A percentile compares a stretch with the other conserved stretches of the same genome.
These are phyloP conservation scores for Heterochromis multidens DNA, from an alignment of 2,113 vertebrate genomes.

Conservation along the genomic window DNA sequence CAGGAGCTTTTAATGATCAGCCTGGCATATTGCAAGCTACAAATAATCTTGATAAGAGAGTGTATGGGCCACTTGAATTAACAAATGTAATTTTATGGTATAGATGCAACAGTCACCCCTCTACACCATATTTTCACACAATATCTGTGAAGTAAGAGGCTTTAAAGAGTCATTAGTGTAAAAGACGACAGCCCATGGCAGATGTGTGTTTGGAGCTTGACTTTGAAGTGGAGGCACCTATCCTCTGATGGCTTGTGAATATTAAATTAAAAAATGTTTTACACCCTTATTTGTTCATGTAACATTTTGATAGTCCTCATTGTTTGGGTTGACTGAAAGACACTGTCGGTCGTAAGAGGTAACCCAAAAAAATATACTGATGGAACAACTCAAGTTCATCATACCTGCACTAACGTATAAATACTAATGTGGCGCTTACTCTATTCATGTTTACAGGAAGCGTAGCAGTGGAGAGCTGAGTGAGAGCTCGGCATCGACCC, in stretches of 20 bases:
- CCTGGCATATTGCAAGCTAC: neutral
- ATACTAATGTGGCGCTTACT: neutral
- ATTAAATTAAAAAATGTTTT: neutral
- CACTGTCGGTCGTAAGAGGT: neutral
- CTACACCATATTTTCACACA: neutral
- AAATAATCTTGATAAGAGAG: neutral
- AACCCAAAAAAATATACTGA: neutral
- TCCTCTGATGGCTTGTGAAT: neutral
- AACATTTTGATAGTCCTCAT: neutral
- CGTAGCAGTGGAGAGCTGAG: conserved; percentile 81
- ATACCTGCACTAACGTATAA: neutral
- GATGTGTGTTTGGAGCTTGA: neutral
- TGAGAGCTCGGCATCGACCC: conserved; percentile 61
- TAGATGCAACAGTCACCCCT: neutral
- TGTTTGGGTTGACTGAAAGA: neutral
- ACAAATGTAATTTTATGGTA: neutral
- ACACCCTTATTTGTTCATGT: neutral
- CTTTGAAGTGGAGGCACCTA: neutral
- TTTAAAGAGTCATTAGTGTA: neutral
- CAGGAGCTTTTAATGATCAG: neutral
- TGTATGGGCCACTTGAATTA: neutral
- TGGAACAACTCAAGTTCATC: neutral
- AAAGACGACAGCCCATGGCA: neutral
- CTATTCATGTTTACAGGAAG: conserved; percentile 62
- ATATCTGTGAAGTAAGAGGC: neutral